phyloP scores from a whole-genome alignment of 1,140 invertebrate species.

The Daktulosphaira vitifoliae region DNA sequence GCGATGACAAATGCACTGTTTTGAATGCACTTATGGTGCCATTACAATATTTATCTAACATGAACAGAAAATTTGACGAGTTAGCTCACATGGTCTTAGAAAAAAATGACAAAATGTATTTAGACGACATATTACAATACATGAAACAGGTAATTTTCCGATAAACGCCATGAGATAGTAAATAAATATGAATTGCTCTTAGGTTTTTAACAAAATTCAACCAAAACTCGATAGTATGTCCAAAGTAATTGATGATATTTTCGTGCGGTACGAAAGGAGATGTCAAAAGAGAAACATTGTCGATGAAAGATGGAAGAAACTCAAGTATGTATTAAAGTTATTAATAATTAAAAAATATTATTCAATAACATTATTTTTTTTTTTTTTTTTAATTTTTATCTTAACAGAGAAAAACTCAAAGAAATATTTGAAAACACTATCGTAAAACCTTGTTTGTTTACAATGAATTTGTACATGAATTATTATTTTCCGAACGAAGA shows the following conservation, averaged over 20 bases:
- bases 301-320: slow-evolving; percentile 2
- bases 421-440: not conserved
- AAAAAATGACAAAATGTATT: not conserved
- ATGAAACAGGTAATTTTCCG: not conserved
- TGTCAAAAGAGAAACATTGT: not conserved
- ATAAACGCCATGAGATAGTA: no score
- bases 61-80: slow-evolving; percentile 18
- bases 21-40: not conserved
- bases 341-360: no score
- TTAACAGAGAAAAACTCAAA: not conserved
- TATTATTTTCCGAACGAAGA: slow-evolving; percentile 23
- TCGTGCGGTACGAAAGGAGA: not conserved
- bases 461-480: slow-evolving; percentile 12
- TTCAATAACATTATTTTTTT: no score
- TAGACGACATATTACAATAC: slow-evolving; percentile 6
- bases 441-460: slow-evolving; percentile 11
- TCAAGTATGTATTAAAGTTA: not conserved
- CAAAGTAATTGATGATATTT: not conserved
- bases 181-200: no score
- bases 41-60: slow-evolving; percentile 1
- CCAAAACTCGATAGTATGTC: not conserved
- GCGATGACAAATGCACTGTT: not conserved
- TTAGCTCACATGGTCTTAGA: not conserved
- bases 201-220: slow-evolving; percentile 23
- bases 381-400: not conserved